These are phyloP conservation scores for Antidorcas marsupialis DNA, from an alignment of 2,113 vertebrate species.

Conservation along the genomic window DNA sequence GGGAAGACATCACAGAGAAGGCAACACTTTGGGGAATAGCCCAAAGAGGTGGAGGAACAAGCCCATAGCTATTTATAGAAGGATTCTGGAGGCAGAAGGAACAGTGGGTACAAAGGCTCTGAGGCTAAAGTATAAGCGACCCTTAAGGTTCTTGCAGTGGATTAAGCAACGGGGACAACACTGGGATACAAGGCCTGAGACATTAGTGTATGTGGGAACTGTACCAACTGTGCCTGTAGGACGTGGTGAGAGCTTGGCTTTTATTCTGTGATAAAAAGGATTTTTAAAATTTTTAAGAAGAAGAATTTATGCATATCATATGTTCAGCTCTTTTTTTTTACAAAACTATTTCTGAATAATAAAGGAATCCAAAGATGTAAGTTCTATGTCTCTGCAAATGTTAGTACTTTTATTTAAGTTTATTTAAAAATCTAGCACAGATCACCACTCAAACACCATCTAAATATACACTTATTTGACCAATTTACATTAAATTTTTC, in stretches of 20 bases:
- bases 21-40: background rate
- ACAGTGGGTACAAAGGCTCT: background rate
- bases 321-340: background rate
- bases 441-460: background rate
- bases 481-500: background rate
- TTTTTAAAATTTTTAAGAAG: background rate
- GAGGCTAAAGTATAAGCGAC: background rate
- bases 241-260: background rate
- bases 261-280: background rate
- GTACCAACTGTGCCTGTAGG: fast-evolving
- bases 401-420: background rate
- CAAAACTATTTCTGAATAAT: background rate
- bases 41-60: background rate
- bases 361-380: background rate
- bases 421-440: background rate
- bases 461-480: background rate
- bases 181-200: background rate
- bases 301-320: background rate
- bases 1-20: background rate
- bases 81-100: background rate
- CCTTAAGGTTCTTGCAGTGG: background rate
- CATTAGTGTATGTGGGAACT: fast-evolving
- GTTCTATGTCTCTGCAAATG: background rate
- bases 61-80: background rate
- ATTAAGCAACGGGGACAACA: background rate